phyloP scores from a whole-genome alignment of 2,797 vertebrate species.

The Sebastes baramenuke region DNA sequence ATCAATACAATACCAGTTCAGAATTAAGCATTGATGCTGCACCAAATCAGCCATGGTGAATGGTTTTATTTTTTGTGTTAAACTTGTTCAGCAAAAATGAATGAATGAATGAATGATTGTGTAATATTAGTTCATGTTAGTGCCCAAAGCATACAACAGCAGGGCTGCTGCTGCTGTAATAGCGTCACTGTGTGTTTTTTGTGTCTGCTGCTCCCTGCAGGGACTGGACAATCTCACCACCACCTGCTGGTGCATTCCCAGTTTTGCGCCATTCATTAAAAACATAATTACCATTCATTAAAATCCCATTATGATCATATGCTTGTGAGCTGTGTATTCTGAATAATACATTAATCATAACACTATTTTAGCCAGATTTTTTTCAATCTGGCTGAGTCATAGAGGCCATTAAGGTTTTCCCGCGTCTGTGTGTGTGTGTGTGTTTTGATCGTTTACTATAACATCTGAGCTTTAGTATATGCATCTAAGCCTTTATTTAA shows the following conservation, averaged over 20 bases:
- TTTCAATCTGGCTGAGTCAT: neutral
- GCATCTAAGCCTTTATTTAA: neutral
- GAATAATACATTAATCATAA: slow-evolving; percentile 10
- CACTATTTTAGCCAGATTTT: neutral
- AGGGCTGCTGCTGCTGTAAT: neutral
- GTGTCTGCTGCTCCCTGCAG: slow-evolving; percentile 5
- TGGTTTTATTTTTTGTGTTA: neutral
- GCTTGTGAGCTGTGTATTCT: neutral
- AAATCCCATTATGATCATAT: slow-evolving; percentile 13
- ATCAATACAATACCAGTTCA: neutral
- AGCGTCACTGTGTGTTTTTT: neutral
- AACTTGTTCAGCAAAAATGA: neutral
- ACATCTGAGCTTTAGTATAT: neutral
- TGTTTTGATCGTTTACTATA: neutral
- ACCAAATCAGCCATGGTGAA: neutral
- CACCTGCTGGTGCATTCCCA: slow-evolving; percentile 24
- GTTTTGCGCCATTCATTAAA: slow-evolving; percentile 29
- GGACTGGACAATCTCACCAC: slow-evolving; percentile 29
- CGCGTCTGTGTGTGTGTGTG: neutral
- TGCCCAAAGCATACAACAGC: neutral
- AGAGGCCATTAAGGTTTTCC: neutral
- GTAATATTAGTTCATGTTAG: neutral
- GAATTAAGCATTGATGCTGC: neutral
- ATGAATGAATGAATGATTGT: neutral
- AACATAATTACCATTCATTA: slow-evolving; percentile 38